Evolutionary conservation across 2,888 invertebrate genomes (phyloP).

Genomic region (Lordiphosa andalusiaca): DNA sequence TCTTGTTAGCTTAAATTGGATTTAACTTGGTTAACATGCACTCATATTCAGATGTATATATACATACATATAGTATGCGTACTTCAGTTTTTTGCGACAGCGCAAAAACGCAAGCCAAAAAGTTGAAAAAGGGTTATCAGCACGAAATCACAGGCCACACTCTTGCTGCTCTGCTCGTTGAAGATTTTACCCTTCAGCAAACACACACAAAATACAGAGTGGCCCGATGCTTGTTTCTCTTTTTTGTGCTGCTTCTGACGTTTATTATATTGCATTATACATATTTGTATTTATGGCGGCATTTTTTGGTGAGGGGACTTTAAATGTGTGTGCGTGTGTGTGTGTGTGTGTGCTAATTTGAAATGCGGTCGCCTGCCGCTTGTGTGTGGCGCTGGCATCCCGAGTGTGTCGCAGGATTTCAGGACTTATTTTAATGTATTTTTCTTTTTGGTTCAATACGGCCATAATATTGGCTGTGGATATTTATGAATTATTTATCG

Average conservation of each 20-base stretch:
- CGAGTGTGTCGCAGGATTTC: conserved; percentile 40
- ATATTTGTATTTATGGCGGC: conserved; percentile 61
- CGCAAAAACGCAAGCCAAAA: conserved; percentile 32
- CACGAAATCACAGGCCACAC: conserved; percentile 35
- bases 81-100: conserved; percentile 28
- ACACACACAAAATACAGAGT: conserved; percentile 1
- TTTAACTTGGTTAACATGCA: conserved; percentile 47
- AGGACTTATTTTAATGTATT: conserved; percentile 67
- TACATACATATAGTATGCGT: conserved; percentile 7
- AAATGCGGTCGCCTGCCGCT: conserved; percentile 60
- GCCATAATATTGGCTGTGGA: conserved; percentile 36
- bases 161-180: conserved; percentile 8
- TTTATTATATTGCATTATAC: conserved; percentile 72
- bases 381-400: conserved; percentile 24
- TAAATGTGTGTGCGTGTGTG: conserved; percentile 10
- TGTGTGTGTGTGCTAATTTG: conserved; percentile 50
- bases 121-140: conserved; percentile 66
- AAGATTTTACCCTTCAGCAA: conserved; percentile 33
- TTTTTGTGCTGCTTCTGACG: conserved; percentile 54
- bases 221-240: conserved; percentile 21
- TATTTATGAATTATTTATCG: conserved; percentile 70
- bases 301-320: conserved; percentile 19
- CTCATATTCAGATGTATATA: conserved; percentile 19
- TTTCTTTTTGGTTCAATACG: conserved; percentile 55
- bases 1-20: conserved; percentile 64